Conservation (phyloP, 2,888 invertebrate species). For the Eupithecia abbreviata region DNA sequence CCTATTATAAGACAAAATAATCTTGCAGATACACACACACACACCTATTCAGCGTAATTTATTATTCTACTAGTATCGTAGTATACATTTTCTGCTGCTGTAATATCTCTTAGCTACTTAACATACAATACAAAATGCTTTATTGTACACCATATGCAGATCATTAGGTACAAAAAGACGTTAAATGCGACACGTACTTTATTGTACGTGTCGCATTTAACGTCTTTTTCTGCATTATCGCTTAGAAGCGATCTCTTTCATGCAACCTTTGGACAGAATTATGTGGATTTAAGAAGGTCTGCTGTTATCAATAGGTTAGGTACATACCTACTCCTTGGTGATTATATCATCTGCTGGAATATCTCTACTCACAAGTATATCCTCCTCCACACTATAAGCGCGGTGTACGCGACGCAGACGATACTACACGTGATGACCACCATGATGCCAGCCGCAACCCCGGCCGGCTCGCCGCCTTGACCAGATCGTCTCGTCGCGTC, state of each 20-base stretch:
- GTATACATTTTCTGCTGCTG: not conserved
- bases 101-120: not conserved
- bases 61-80: not conserved
- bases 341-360: not conserved
- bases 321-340: not conserved
- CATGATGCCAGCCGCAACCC: conserved; percentile 75
- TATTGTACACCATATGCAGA: no score
- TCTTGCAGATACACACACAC: not conserved
- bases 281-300: not conserved
- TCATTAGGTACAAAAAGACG: no score
- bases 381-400: conserved; percentile 74
- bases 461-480: conserved; percentile 63
- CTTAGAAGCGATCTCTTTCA: no score
- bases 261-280: no score
- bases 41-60: not conserved
- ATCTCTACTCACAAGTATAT: conserved; percentile 71
- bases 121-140: no score
- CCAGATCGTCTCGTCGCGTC: conserved; percentile 57
- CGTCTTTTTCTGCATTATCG: no score
- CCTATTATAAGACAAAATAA: not conserved
- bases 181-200: no score
- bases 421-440: conserved; percentile 72
- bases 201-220: no score
- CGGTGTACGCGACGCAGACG: conserved; percentile 71
- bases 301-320: not conserved